Base-by-base conservation (phyloP, 2,888 invertebrate genomes). In the Apeira syringaria region DNA sequence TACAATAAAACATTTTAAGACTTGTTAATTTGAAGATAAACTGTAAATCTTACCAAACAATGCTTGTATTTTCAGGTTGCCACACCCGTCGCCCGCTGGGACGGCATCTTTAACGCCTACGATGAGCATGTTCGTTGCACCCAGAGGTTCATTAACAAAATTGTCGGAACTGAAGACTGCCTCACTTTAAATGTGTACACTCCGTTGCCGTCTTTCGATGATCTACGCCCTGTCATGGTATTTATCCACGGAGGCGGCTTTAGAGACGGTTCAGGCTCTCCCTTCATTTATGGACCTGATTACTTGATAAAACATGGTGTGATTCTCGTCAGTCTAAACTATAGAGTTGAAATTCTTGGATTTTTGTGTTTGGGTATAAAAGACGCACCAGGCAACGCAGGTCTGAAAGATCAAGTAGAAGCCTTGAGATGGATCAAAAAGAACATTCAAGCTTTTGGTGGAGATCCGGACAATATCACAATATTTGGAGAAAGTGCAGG, bases 401-500 rank as follows among this genome's bases (percentile, higher is more conserved):
- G 88, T 0, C 30, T 88, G n/a, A 88, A 84, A 59, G 89, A 89
- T 45, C 89, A 89, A 59, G 75, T 81, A 0, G 69, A 69, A 61
- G 87, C 85, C 1, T 47, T 89, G 3, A 71, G 64, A 27, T 89
- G 89, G 89, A 64, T 88, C 0, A 66, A 72, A 18, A 61, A 48
- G 11, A 87, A 88, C 49, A 86, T 88, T 1, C 59, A 49, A 53
- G 67, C 50, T 0, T 88, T 89, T 34, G 84, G 83, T 35, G 89
- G 88, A 3, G 78, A 89, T 56, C 82, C 85, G 0, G 67, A 83
- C 12, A 74, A 80, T 47, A 61, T 88, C 0, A 86, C 86, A 0
- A 62, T 88, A 32, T 88, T 88, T 40, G 88, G 89, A 3, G 87
- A 85, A 59, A 88, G 87, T 28, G 89, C 89, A n/a, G 89, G 89